A percentile compares a stretch with the other conserved stretches of the same genome.
These are phyloP conservation scores for Vultur gryphus DNA, from an alignment of 2,797 vertebrate genomes.

Conservation along the genomic window DNA sequence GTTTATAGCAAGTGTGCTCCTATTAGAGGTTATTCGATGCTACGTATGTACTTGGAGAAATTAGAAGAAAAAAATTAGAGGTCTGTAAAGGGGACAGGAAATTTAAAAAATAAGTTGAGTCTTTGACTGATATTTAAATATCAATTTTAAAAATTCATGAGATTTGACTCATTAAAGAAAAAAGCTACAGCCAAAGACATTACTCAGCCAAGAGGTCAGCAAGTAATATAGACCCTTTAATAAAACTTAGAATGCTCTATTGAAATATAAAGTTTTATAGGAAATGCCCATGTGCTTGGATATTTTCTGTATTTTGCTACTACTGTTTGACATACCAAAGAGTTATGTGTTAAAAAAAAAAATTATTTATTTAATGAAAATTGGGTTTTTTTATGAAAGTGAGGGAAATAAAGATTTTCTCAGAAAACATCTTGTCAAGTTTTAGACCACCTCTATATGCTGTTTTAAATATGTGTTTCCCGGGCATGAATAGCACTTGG, in stretches of 20 bases:
- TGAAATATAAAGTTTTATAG: background rate
- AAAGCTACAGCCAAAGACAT: background rate
- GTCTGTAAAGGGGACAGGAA: background rate
- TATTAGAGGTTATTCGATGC: background rate
- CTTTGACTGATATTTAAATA: background rate
- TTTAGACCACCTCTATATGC: background rate
- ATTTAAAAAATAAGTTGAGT: background rate
- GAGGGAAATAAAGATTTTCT: background rate
- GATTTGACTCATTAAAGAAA: background rate
- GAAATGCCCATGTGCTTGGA: rapidly evolving
- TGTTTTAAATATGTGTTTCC: background rate
- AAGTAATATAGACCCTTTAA: background rate
- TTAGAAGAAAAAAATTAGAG: background rate
- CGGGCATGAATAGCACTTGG: background rate
- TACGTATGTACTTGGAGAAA: background rate
- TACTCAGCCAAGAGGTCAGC: background rate
- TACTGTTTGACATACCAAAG: background rate
- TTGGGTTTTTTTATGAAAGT: background rate
- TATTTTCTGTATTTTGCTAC: background rate
- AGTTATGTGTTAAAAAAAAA: background rate
- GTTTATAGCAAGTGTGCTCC: background rate
- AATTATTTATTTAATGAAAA: background rate
- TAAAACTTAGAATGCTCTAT: background rate
- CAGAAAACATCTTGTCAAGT: background rate
- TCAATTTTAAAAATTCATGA: background rate